Evolutionary conservation across 1,140 invertebrate genomes (phyloP), one percentile per base, ranked within the genome.

Genomic region (Euwallacea fornicatus): DNA sequence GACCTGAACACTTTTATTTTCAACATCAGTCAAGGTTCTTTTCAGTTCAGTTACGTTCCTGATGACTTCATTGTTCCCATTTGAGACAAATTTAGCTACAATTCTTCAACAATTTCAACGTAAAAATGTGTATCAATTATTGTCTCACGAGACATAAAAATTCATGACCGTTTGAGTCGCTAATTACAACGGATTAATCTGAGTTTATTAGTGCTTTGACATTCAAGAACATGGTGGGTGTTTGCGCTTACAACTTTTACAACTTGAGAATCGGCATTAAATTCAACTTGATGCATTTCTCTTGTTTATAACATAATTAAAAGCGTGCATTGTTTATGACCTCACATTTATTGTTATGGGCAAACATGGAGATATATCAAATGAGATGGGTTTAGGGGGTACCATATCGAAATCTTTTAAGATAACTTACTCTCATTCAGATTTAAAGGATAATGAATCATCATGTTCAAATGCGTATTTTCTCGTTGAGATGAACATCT

Each of bases 261-360:
- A 50, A 66, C 53, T 66, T 63, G 73, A 69, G 74, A 75, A 75
- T 66, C 69, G 74, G 63, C 63, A 75, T 60, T 73, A 75, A 73
- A 62, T 69, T 66, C 67, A 33, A 47, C 59, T 56, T 73, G 74
- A 73, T 73, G 74, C 74, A 66, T 68, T 75, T 73, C 68, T 73
- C 65, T 65, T 73, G 72, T 75, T 75, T 65, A 65, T 66, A 71
- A 73, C 62, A 73, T 69, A 74, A 74, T 72, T 68, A 66, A 67
- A 60, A 42, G 21, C 46, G 50, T 15, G 50, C 21, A 55, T 55
- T 16, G 21, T 66, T 66, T 66, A 66, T 21, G 46, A 43, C 50
- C 41, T 16, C 64, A 44, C 15, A 66, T 58, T 66, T 66, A 66
- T 66, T 66, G 42, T 66, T 66, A 33, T 33, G 21, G 21, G 21